These are phyloP conservation scores for Procambarus clarkii DNA, from an alignment of 1,140 invertebrate genomes.

Conservation along the genomic window DNA sequence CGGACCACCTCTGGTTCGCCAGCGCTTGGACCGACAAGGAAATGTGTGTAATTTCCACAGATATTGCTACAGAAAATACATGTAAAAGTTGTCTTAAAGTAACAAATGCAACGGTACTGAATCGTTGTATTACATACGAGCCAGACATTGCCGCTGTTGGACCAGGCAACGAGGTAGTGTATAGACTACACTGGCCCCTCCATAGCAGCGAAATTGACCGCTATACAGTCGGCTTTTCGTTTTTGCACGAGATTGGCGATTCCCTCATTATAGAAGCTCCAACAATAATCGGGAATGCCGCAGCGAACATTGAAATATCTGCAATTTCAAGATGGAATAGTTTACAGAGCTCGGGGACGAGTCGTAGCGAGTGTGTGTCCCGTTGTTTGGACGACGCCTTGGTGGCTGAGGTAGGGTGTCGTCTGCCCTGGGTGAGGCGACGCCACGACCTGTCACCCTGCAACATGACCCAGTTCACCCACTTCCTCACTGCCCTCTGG, in stretches of 20 bases:
- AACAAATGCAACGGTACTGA: background rate
- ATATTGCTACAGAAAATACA: too few relatives aligned
- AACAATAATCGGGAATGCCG: background rate
- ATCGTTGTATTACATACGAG: background rate
- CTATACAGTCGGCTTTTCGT: background rate
- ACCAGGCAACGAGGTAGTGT: background rate
- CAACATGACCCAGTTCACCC: conserved; percentile 32
- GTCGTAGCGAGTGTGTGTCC: conserved; percentile 11
- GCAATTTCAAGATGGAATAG: conserved; percentile 11
- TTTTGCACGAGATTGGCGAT: conserved; percentile 14
- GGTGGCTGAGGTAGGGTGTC: conserved; percentile 1
- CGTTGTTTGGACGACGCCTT: conserved; percentile 22
- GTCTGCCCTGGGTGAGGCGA: background rate
- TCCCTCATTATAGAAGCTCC: background rate
- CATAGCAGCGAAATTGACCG: background rate
- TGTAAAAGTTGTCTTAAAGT: too few relatives aligned
- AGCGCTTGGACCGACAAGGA: background rate
- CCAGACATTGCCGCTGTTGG: background rate
- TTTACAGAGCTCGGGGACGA: background rate
- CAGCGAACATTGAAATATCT: background rate
- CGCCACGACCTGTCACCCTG: conserved; percentile 11
- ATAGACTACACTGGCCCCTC: background rate
- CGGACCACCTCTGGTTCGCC: conserved; percentile 1
- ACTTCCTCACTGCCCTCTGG: conserved; percentile 38
- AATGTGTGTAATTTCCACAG: too few relatives aligned